Base-by-base conservation (phyloP, 2,888 invertebrate species). In the Branchipolynoe longqiensis region DNA sequence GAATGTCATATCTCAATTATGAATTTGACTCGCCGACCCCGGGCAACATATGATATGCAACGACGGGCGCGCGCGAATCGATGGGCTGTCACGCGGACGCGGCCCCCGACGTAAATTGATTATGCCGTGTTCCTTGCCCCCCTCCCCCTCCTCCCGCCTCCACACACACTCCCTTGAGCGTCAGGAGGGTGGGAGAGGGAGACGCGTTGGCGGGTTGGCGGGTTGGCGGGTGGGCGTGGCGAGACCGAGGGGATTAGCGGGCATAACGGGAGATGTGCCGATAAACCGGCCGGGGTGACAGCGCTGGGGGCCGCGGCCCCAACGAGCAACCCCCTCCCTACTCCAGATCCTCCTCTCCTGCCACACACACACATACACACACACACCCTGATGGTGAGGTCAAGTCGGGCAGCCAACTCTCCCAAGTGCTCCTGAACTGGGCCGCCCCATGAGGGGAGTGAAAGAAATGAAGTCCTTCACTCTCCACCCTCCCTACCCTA, bases 1-100 rank as follows among this genome's bases (percentile, higher is more conserved):
- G 64, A 83, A 83, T 83, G 83, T 83, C 83, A 83, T 83, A 83
- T 83, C 83, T 83, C 83, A 83, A 83, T 83, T 83, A 83, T 83
- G 83, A 83, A 83, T 83, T 83, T 83, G 83, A 83, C 83, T 64
- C 48, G 59, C 64, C 41, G 36, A 83, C 64, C 83, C n/a, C 83
- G 36, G 40, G 28, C 83, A 83, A 83, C 83, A 83, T 83, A 83
- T 83, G 83, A 83, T 83, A 83, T 83, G 54, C 56, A 83, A 64
- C 40, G 59, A n/a, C 36, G 48, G 54, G 59, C 56, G 25, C n/a
- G 48, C n/a, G 58, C 54, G 38, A 83, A 83, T 83, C 83, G 83
- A 83, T 83, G 36, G 62, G 38, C 83, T 83, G 83, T 62, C 83
- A 83, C 59, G 40, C 58, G 59, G 40, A 62, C 83, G 36, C 1